A percentile compares a stretch with the other conserved stretches of the same genome.
These are phyloP conservation scores for Hirtodrosophila histrioides DNA, from an alignment of 2,888 invertebrate genomes.

Conservation along the genomic window DNA sequence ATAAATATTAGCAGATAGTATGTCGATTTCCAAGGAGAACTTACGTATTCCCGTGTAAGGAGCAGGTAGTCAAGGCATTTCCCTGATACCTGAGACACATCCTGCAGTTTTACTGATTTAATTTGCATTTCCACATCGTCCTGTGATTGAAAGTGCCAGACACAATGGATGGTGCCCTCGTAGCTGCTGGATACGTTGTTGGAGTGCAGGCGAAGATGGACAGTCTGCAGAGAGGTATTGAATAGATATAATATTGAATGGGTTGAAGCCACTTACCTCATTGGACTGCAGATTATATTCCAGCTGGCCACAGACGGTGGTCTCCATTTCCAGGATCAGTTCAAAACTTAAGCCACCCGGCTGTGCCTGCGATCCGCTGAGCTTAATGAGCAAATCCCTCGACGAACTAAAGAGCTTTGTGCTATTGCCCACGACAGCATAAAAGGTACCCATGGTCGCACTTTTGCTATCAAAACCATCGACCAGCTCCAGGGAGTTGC, in stretches of 20 bases:
- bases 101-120: constrained; percentile 86
- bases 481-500: constrained; percentile 89
- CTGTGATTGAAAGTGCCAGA: constrained; percentile 85
- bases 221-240: constrained; percentile 17
- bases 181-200: constrained; percentile 67
- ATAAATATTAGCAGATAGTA: no score
- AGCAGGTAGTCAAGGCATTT: constrained; percentile 79
- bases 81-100: constrained; percentile 74
- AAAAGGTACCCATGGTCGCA: constrained; percentile 86
- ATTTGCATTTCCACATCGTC: constrained; percentile 85
- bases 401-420: constrained; percentile 61
- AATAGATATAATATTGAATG: not conserved
- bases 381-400: constrained; percentile 86
- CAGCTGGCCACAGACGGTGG: constrained; percentile 86
- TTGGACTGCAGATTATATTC: constrained; percentile 82
- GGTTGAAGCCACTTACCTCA: constrained; percentile 60
- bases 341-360: constrained; percentile 87
- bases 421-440: constrained; percentile 84
- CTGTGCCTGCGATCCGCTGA: constrained; percentile 86
- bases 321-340: constrained; percentile 85
- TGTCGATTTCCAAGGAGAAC: not conserved
- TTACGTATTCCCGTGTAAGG: constrained; percentile 53
- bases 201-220: constrained; percentile 46
- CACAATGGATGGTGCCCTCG: constrained; percentile 86
- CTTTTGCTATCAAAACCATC: constrained; percentile 89